phyloP scores from a whole-genome alignment of 2,113 vertebrate genomes.

The Coptodon rendalli region DNA sequence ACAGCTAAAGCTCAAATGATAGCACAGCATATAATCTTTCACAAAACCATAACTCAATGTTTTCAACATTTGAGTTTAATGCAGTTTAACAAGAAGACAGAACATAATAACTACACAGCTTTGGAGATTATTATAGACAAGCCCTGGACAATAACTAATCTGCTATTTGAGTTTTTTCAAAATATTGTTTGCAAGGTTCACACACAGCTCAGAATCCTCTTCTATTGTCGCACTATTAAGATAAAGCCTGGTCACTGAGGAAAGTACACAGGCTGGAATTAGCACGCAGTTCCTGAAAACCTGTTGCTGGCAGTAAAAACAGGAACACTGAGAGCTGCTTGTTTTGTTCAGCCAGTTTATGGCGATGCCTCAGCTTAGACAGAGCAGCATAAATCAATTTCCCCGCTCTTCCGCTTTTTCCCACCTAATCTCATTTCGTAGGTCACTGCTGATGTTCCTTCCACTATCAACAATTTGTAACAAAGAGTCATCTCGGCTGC shows the following conservation, averaged over 20 bases:
- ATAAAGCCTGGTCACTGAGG: neutral
- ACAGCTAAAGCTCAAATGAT: neutral
- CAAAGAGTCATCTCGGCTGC: slow-evolving; percentile 50
- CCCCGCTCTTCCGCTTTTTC: slow-evolving; percentile 57
- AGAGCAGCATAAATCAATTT: slow-evolving; percentile 47
- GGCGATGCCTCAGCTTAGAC: slow-evolving; percentile 28
- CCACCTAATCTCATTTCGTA: slow-evolving; percentile 60
- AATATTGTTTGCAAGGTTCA: neutral
- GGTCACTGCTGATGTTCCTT: slow-evolving; percentile 67
- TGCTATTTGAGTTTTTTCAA: neutral
- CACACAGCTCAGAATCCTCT: neutral
- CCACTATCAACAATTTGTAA: slow-evolving; percentile 63
- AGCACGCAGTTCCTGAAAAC: neutral
- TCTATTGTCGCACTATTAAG: neutral
- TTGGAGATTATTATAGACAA: neutral
- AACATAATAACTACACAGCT: neutral
- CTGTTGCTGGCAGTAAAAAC: neutral
- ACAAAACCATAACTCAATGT: neutral
- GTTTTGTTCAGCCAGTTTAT: slow-evolving; percentile 32
- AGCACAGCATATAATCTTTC: neutral
- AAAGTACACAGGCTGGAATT: neutral
- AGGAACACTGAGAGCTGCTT: neutral
- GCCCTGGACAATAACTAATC: neutral
- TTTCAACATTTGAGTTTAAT: neutral
- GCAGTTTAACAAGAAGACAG: neutral